phyloP scores from a whole-genome alignment of 2,797 vertebrate genomes.

The Erethizon dorsatum region DNA sequence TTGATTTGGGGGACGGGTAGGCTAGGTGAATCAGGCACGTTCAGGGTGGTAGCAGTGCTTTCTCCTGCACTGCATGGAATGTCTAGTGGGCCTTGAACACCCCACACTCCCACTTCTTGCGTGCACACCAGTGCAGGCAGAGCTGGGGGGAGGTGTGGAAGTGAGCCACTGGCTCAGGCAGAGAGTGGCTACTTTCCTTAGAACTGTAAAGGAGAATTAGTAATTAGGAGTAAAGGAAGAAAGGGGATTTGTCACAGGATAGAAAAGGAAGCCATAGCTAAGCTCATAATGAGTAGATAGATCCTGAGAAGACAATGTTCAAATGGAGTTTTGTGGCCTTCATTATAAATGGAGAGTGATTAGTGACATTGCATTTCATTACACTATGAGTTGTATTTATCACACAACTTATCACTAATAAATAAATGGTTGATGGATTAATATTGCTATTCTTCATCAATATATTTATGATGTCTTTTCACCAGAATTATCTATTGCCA shows the following conservation, averaged over 20 bases:
- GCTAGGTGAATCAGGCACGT: no score
- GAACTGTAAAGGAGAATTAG: slow-evolving; percentile 74
- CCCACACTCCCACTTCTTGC: no score
- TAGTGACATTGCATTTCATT: slow-evolving; percentile 76
- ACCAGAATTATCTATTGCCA: slow-evolving; percentile 81
- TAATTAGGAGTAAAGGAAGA: slow-evolving; percentile 73
- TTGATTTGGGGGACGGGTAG: no score
- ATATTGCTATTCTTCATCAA: slow-evolving; percentile 77
- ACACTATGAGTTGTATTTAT: slow-evolving; percentile 81
- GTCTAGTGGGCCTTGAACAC: no score
- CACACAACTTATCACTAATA: slow-evolving; percentile 76
- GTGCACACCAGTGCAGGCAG: no score
- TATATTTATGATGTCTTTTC: slow-evolving; percentile 80
- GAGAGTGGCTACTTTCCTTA: slow-evolving; percentile 66
- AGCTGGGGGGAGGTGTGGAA: no score
- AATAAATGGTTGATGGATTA: slow-evolving; percentile 79
- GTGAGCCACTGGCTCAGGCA: neutral
- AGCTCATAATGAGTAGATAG: slow-evolving; percentile 78
- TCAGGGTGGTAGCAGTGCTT: no score
- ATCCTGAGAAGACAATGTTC: slow-evolving; percentile 73
- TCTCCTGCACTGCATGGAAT: no score
- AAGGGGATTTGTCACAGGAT: slow-evolving; percentile 74
- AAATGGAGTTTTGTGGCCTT: slow-evolving; percentile 59
- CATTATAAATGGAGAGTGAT: slow-evolving; percentile 78
- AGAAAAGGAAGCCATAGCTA: slow-evolving; percentile 59